Base-by-base conservation (phyloP, 1,140 invertebrate species). In the Cephus cinctus region DNA sequence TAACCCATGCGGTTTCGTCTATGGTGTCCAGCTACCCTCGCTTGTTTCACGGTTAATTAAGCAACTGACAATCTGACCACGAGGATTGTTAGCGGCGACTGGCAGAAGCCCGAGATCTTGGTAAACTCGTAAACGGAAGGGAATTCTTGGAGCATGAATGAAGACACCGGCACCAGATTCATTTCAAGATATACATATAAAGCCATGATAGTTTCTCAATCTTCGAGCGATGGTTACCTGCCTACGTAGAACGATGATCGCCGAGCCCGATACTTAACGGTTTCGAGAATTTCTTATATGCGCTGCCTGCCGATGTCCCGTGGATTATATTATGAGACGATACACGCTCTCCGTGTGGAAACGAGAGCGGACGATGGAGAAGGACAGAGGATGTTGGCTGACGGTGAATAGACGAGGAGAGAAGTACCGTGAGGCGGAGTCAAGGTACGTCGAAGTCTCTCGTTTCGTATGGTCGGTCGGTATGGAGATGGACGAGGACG, bases 41-140 rank as follows among this genome's bases (percentile, higher is more conserved):
- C 71, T 71, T 71, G 69, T 77, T 77, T 77, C 73, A 77, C 71
- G 73, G 62, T 75, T 77, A 77, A 77, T 77, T 77, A 75, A 71
- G 49, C 69, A 52, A 50, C 69, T 71, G 72, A 74, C 70, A 67
- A 76, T 75, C 69, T 70, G 72, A 77, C 75, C 72, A 69, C 73
- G 65, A 64, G 70, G 19, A 66, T 67, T 67, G 67, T 69, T 74
- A 73, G 65, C 65, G 59, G 62, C 62, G 52, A 49, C 54, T 54
- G 58, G 60, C 32, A 40, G 16, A n/a, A 47, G 14, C 30, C n/a
- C n/a, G 25, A 14, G 27, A 36, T 25, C 30, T 41, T 65, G 53
- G 44, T 56, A 39, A 61, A 64, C 56, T 63, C 62, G 62, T 64
- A 69, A 71, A 67, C 64, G 66, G 64, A 70, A 69, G 66, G 19